phyloP scores from a whole-genome alignment of 92 coral and sea anemone genomes.

The Diadumene lineata region DNA sequence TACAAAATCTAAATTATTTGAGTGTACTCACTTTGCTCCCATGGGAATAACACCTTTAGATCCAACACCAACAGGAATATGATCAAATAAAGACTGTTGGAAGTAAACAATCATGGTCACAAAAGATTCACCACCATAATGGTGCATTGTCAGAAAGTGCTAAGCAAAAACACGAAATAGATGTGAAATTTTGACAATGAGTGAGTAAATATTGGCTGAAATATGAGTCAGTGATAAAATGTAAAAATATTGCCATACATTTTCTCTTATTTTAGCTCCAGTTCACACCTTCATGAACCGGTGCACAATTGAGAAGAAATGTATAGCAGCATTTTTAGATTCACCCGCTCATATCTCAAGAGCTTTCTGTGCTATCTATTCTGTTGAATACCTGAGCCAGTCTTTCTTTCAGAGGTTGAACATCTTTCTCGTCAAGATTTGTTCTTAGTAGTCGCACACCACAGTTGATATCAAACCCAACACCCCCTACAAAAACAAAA shows the following conservation, averaged over 20 bases:
- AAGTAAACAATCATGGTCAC: not conserved
- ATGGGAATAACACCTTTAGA: conserved; percentile 98
- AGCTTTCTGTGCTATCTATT: no score
- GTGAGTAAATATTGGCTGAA: no score
- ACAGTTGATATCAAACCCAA: conserved; percentile 98
- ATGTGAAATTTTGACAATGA: not conserved
- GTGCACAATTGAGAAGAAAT: no score
- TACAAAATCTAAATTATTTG: not conserved
- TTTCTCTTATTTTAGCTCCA: no score
- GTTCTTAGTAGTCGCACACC: conserved; percentile 93
- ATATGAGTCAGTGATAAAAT: no score
- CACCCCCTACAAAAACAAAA: conserved; percentile 63
- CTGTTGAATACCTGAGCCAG: conserved; percentile 89
- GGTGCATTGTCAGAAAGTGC: no score
- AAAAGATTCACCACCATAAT: not conserved
- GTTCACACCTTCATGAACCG: no score
- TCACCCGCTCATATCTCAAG: no score
- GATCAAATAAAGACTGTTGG: conserved; percentile 76
- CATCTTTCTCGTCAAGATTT: conserved; percentile 93
- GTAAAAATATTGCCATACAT: no score
- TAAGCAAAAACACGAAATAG: no score
- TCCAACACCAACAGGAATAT: conserved; percentile 99
- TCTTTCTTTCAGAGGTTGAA: conserved; percentile 85
- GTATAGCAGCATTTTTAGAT: no score
- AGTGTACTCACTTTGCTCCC: conserved; percentile 84